phyloP scores from a whole-genome alignment of 2,113 vertebrate genomes.

The Picathartes gymnocephalus region DNA sequence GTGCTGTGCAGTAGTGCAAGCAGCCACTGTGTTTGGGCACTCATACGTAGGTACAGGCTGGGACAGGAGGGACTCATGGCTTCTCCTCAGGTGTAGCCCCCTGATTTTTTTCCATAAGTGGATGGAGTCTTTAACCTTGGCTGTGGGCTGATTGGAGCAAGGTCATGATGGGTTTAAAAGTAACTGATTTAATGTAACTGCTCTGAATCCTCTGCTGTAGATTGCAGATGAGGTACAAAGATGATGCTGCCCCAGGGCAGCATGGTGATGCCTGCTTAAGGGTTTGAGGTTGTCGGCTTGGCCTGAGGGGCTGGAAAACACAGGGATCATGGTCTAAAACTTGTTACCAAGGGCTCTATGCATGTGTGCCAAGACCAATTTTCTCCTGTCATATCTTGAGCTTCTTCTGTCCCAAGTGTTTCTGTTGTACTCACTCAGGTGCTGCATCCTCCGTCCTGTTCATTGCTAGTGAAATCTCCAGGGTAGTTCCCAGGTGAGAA shows the following conservation, averaged over 20 bases:
- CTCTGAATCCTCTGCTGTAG: background rate
- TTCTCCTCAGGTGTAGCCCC: background rate
- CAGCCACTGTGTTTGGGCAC: background rate
- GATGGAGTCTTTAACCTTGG: background rate
- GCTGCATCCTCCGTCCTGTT: background rate
- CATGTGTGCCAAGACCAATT: background rate
- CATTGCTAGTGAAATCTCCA: background rate
- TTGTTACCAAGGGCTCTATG: background rate
- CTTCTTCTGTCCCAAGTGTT: background rate
- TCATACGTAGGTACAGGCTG: accelerated
- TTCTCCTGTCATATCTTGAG: background rate
- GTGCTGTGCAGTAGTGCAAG: background rate
- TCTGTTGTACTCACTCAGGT: background rate
- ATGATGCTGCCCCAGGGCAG: background rate
- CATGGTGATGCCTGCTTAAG: background rate
- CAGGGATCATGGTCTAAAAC: background rate
- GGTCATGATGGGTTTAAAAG: background rate
- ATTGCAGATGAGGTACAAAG: background rate
- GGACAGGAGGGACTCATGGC: background rate
- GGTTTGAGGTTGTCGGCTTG: background rate
- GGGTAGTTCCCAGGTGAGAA: background rate
- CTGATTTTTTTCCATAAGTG: background rate
- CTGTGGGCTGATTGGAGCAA: background rate
- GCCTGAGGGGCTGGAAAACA: background rate
- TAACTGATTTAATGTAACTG: background rate